Evolutionary conservation across 2,113 vertebrate genomes (phyloP).

Genomic region (Gallinago jamesoni): DNA sequence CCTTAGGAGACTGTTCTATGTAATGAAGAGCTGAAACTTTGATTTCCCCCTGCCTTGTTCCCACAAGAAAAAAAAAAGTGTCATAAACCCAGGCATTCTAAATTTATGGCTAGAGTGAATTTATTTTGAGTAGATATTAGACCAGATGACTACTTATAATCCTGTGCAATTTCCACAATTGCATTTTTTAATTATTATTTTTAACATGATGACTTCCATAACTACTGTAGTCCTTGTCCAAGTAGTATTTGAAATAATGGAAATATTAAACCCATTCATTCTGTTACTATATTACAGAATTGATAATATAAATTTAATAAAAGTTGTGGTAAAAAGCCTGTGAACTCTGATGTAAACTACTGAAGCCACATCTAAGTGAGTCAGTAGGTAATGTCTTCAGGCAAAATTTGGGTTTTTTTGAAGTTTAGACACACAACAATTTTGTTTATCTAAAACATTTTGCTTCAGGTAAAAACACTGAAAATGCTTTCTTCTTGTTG

Average conservation of each 20-base stretch:
- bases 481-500: neutral
- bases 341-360: neutral
- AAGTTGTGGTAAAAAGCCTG: neutral
- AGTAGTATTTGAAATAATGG: neutral
- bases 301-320: neutral
- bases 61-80: neutral
- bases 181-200: neutral
- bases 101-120: neutral
- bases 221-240: neutral
- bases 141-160: neutral
- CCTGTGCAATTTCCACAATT: neutral
- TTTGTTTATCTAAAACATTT: neutral
- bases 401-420: neutral
- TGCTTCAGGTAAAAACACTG: neutral
- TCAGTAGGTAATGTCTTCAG: neutral
- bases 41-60: neutral
- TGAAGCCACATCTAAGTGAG: neutral
- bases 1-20: neutral
- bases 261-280: neutral
- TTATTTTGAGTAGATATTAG: neutral
- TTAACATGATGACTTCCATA: neutral
- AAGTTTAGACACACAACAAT: neutral
- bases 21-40: neutral
- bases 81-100: neutral
- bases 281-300: neutral